phyloP scores from a whole-genome alignment of 2,113 vertebrate genomes.

The Tachycineta bicolor region DNA sequence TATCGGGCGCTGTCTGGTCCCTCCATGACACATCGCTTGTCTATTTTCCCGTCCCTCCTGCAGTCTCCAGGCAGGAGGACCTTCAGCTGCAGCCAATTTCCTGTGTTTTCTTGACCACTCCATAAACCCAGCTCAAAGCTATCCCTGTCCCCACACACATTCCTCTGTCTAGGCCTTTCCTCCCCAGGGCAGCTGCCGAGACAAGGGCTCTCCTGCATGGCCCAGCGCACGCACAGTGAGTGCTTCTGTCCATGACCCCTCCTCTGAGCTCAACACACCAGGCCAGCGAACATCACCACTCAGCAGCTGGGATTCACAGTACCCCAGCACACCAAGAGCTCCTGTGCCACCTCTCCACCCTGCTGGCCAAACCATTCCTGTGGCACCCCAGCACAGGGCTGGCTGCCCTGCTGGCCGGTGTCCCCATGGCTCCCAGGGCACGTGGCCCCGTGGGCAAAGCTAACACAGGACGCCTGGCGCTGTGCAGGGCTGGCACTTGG shows the following conservation, averaged over 20 bases:
- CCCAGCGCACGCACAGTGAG: accelerated
- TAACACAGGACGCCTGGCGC: neutral
- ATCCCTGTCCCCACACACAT: constrained; percentile 29
- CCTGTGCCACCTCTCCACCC: accelerated
- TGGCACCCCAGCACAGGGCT: neutral
- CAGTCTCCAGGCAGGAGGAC: neutral
- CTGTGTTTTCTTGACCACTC: constrained; percentile 55
- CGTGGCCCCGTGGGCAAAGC: neutral
- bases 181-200: neutral
- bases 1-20: neutral
- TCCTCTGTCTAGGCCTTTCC: neutral
- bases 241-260: neutral
- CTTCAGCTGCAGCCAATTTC: constrained; percentile 56
- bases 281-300: accelerated
- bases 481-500: accelerated
- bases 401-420: no score
- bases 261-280: neutral
- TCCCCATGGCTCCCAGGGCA: accelerated
- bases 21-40: constrained; percentile 10
- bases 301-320: neutral
- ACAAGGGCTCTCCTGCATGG: neutral
- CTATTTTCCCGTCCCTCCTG: neutral
- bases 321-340: accelerated
- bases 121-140: constrained; percentile 41
- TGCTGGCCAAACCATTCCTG: accelerated